Conservation (phyloP, 1,140 invertebrate genomes). For the Orussus abietinus region DNA sequence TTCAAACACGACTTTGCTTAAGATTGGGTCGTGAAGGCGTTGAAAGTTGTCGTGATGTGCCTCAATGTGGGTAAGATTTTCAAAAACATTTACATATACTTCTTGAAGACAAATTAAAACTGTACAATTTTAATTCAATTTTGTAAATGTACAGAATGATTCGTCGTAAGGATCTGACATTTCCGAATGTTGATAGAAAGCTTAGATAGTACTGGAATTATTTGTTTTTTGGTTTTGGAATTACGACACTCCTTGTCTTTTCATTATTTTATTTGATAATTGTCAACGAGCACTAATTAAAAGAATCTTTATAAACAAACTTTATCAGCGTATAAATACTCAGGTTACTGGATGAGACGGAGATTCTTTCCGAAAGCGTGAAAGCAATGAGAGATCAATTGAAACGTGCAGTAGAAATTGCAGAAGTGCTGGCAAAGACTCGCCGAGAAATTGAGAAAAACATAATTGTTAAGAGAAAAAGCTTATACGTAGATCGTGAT, state of each 20-base stretch:
- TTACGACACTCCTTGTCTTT: conserved; percentile 2
- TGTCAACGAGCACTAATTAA: neutral
- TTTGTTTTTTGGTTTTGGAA: neutral
- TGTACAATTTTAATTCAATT: neutral
- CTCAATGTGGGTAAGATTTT: conserved; percentile 57
- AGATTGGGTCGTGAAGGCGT: conserved; percentile 58
- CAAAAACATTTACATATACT: neutral
- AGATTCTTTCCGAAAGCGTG: conserved; percentile 61
- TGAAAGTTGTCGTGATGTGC: conserved; percentile 65
- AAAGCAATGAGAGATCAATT: conserved; percentile 58
- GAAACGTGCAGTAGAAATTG: conserved; percentile 56
- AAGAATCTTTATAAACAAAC: neutral
- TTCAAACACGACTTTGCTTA: conserved; percentile 70
- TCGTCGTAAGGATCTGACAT: no score
- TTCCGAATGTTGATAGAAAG: neutral
- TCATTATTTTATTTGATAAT: conserved; percentile 29
- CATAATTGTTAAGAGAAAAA: conserved; percentile 65
- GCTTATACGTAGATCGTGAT: conserved; percentile 64
- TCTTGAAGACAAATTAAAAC: neutral
- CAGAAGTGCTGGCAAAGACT: conserved; percentile 57
- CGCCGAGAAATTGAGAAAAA: conserved; percentile 63
- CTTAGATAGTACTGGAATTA: neutral
- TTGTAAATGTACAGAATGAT: no score
- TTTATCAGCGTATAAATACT: conserved; percentile 14
- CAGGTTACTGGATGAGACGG: conserved; percentile 65